Base-by-base conservation (phyloP, 2,888 invertebrate species). In the Gastracanthus pulcherrimus region DNA sequence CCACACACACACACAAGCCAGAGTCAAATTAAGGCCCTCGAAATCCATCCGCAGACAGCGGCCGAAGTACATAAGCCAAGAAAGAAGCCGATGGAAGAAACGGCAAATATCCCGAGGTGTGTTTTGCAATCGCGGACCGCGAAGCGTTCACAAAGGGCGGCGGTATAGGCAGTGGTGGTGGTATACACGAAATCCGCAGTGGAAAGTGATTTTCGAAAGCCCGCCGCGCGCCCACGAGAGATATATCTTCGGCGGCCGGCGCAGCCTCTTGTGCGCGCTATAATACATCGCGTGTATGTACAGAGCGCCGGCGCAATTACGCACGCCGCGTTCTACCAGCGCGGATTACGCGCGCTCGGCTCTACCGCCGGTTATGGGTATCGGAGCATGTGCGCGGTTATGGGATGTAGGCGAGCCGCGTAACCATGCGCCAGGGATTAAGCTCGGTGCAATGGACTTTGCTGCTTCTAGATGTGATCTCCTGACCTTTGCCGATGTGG, bases 131-230 rank as follows among this genome's bases (percentile, higher is more conserved):
- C 6, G 19, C 11, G 6, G 13, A 23, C 19, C 16, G 67, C 51
- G 62, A 23, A 48, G 13, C 9, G 38, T 16, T 19, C 23, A 55
- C 58, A 34, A 45, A 51, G 66, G 58, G 67, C 60, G 26, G 36
- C 26, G 19, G n/a, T 34, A 70, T 34, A 48, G 70, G 48, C 45
- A 29, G 0, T 13, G 7, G 34, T n/a, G 23, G n/a, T n/a, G n/a
- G n/a, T n/a, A n/a, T n/a, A n/a, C n/a, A n/a, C 67, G 36, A 51
- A 55, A 19, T 19, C 13, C 23, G 4, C 36, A 23, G n/a, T 41
- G 36, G 58, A 69, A 76, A 69, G 69, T 48, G 69, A 58, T 76
- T 76, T 76, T 69, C 69, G 76, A 76, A 76, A 76, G 76, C 60
- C 26, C 38, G 26, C 26, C 38, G 26, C 48, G 64, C 64, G 3